A percentile compares a stretch with the other conserved stretches of the same genome.
phyloP scores from a whole-genome alignment of 1,140 invertebrate genomes.

The Drosophila gunungcola region DNA sequence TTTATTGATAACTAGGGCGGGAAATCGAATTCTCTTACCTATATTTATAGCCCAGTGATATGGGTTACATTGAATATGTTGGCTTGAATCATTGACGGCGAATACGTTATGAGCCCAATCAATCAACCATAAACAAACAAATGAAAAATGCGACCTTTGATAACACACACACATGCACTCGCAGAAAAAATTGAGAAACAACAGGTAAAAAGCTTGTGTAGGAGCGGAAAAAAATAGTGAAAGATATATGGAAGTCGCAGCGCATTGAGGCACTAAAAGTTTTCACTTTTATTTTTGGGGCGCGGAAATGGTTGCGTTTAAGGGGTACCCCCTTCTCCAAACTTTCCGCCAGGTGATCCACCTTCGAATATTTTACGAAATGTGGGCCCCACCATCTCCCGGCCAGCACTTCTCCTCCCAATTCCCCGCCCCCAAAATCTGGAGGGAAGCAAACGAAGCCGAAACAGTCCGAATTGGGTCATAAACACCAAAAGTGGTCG shows the following conservation, averaged over 20 bases:
- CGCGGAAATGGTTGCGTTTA: slow-evolving; percentile 60
- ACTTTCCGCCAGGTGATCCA: slow-evolving; percentile 4
- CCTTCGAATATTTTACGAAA: slow-evolving; percentile 28
- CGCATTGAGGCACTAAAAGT: slow-evolving; percentile 44
- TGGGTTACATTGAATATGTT: slow-evolving; percentile 13
- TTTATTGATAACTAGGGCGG: background rate
- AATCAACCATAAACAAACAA: slow-evolving; percentile 64
- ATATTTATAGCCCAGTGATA: background rate
- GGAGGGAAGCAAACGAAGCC: slow-evolving; percentile 24
- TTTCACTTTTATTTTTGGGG: slow-evolving; percentile 79
- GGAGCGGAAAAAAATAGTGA: slow-evolving; percentile 5
- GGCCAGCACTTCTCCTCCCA: slow-evolving; percentile 7
- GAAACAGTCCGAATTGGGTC: slow-evolving; percentile 43
- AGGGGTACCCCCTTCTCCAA: slow-evolving; percentile 3
- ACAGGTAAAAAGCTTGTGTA: background rate
- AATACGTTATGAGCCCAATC: slow-evolving; percentile 46
- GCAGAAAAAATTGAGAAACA: background rate
- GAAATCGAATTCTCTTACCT: no score
- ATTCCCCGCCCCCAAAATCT: slow-evolving; percentile 3
- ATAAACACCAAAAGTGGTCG: slow-evolving; percentile 40
- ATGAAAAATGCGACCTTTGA: slow-evolving; percentile 65
- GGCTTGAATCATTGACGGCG: slow-evolving; percentile 1
- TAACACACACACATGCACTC: slow-evolving; percentile 27
- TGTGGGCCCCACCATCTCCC: slow-evolving; percentile 13
- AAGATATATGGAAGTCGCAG: slow-evolving; percentile 9